Evolutionary conservation across 92 coral and sea anemone genomes (phyloP).

Genomic region (Zoanthus sociatus): DNA sequence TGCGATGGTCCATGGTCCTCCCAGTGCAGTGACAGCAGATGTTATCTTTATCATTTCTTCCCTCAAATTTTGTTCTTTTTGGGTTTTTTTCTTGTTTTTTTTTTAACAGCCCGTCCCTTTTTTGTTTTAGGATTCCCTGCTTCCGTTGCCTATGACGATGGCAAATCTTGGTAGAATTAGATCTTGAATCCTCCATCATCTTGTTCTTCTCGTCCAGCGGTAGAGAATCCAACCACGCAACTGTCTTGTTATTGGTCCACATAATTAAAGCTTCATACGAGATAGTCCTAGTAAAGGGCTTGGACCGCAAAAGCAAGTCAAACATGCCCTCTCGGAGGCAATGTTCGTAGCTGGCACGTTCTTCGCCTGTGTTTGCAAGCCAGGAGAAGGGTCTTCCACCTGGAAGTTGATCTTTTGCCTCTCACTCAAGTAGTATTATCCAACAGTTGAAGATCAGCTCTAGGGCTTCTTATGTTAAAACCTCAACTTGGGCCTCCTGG

Average conservation of each 20-base stretch:
- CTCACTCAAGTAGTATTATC: conserved; percentile 16
- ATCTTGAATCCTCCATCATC: conserved; percentile 42
- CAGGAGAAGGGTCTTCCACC: conserved; percentile 47
- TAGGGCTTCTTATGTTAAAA: conserved; percentile 58
- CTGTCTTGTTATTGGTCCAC: conserved; percentile 56
- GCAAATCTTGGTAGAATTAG: conserved; percentile 10
- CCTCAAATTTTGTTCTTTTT: conserved; percentile 43
- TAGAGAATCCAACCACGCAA: conserved; percentile 21
- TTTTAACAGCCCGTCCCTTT: not conserved
- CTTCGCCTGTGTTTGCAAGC: conserved; percentile 36
- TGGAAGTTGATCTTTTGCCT: conserved; percentile 1
- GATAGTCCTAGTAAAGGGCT: not conserved
- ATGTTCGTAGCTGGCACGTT: conserved; percentile 49
- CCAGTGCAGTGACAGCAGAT: conserved; percentile 36
- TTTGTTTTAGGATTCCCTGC: conserved; percentile 7
- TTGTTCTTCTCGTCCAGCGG: conserved; percentile 22
- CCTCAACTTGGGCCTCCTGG: conserved; percentile 49
- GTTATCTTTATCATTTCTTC: conserved; percentile 35
- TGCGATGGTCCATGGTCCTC: conserved; percentile 37
- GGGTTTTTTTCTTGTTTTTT: not conserved
- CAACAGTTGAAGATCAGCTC: conserved; percentile 56
- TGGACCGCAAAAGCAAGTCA: too few species aligned
- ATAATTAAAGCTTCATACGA: conserved; percentile 30
- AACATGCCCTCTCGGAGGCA: conserved; percentile 35
- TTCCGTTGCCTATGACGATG: conserved; percentile 45